Evolutionary conservation across 2,888 invertebrate species (phyloP), one percentile per base, ranked within the genome.

Genomic region (Pseudococcus longispinus): DNA sequence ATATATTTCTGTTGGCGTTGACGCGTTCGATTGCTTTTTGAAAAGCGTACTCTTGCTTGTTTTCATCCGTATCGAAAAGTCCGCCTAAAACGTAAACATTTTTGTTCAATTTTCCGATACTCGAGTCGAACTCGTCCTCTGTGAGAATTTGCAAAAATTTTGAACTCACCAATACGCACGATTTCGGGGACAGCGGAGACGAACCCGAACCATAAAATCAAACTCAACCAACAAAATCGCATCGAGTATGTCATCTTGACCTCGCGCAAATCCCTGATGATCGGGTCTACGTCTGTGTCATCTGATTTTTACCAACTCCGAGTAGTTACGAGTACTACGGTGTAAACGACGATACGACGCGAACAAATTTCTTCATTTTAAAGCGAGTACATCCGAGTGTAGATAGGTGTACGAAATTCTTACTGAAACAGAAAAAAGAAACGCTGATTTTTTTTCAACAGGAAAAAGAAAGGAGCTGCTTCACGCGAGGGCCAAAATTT

Each of bases 21-120:
- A 97, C 96, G 90, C 95, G 94, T 90, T 97, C 96, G 87, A 97
- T 96, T 1, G 98, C 98, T 91, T 97, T 96, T 88, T 96, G 94
- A 91, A 98, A 98, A 70, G 97, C 97, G 87, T 96, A 93, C 91
- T 97, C 97, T 91, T 96, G 96, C 90, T 95, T 95, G 90, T 96
- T 95, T 91, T 96, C 96, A 88, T 95, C 94, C 18, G 96, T 95
- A 91, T 97, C 96, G 91, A 97, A 97, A 85, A 97, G 92, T 74
- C 96, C 97, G 91, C 97, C 97, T 97, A 91, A 26, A 42, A 80
- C n/a, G 9, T 20, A 60, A 26, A 65, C 23, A 15, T 15, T 51
- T 32, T 37, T 9, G 9, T 37, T 2, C 8, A 37, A 37, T 8
- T 37, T 37, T 37, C 37, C 37, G 9, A 37, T 37, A 8, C 37